A percentile compares a stretch with the other conserved stretches of the same genome.
These are phyloP conservation scores for Ochotona princeps DNA, from an alignment of 2,113 vertebrate genomes.

Conservation along the genomic window DNA sequence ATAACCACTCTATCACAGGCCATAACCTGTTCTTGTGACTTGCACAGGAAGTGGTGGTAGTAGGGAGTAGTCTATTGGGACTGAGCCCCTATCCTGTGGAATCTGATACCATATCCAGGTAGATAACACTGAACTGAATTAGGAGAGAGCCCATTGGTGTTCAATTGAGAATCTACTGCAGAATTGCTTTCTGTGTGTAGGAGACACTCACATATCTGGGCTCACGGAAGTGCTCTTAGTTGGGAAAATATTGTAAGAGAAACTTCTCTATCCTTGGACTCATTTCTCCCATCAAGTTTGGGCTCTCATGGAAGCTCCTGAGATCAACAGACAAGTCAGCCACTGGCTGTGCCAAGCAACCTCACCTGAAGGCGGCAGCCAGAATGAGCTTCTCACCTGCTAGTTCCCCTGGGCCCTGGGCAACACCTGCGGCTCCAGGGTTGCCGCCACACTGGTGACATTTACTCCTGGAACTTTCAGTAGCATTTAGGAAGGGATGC, in stretches of 20 bases:
- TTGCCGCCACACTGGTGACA: not conserved
- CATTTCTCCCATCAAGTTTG: not conserved
- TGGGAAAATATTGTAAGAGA: not conserved
- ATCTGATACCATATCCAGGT: not conserved
- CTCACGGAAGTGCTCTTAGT: not conserved
- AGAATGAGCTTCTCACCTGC: not conserved
- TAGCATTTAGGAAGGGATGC: conserved; percentile 9
- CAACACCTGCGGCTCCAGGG: not conserved
- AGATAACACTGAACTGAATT: not conserved
- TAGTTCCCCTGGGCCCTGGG: not conserved
- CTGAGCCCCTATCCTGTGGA: not conserved
- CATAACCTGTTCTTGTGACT: not conserved
- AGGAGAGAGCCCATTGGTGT: not conserved
- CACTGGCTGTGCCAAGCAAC: not conserved
- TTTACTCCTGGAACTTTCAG: not conserved
- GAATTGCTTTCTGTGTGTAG: not conserved
- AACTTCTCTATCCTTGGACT: not conserved
- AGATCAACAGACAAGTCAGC: not conserved
- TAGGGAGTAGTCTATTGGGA: not conserved
- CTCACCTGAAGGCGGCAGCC: not conserved
- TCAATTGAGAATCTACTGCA: not conserved
- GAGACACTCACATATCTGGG: too few relatives aligned
- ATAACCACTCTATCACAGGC: too few relatives aligned
- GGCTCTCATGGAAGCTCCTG: not conserved
- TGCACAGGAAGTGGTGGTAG: not conserved